phyloP scores from a whole-genome alignment of 2,888 invertebrate genomes.

The Troides oblongomaculatus region DNA sequence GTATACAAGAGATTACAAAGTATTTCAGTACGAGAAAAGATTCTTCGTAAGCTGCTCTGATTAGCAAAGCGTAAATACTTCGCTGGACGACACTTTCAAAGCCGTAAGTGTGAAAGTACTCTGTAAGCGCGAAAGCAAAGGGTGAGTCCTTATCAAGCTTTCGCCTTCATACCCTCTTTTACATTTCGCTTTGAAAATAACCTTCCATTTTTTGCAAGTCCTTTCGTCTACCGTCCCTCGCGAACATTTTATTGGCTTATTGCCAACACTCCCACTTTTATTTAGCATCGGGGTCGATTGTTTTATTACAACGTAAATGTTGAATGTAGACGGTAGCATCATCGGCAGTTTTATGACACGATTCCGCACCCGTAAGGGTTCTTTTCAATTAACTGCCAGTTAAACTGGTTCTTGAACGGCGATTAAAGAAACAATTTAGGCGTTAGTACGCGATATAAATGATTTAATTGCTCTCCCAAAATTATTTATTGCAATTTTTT shows the following conservation, averaged over 20 bases:
- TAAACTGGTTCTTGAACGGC: constrained; percentile 49
- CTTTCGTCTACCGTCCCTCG: constrained; percentile 51
- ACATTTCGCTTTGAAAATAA: constrained; percentile 61
- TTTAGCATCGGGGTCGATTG: constrained; percentile 68
- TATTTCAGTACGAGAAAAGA: constrained; percentile 1
- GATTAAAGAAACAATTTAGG: constrained; percentile 40
- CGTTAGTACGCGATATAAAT: not conserved
- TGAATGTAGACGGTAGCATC: constrained; percentile 67
- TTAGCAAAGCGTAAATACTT: constrained; percentile 56
- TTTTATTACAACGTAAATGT: constrained; percentile 68
- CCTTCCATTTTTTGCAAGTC: constrained; percentile 51
- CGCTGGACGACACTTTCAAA: constrained; percentile 47
- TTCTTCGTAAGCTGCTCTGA: constrained; percentile 39
- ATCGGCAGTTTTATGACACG: constrained; percentile 57
- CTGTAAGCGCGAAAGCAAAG: constrained; percentile 63
- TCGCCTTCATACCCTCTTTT: constrained; percentile 67
- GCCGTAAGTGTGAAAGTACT: constrained; percentile 60
- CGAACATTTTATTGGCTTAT: constrained; percentile 62
- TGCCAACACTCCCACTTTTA: constrained; percentile 69
- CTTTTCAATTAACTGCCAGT: constrained; percentile 61
- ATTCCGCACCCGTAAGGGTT: constrained; percentile 59
- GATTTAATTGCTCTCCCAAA: not conserved
- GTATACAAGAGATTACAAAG: constrained; percentile 12
- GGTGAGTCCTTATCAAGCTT: constrained; percentile 61
- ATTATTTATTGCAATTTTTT: not conserved